These are phyloP conservation scores for Pocota personata DNA, from an alignment of 2,888 invertebrate genomes.

Conservation along the genomic window DNA sequence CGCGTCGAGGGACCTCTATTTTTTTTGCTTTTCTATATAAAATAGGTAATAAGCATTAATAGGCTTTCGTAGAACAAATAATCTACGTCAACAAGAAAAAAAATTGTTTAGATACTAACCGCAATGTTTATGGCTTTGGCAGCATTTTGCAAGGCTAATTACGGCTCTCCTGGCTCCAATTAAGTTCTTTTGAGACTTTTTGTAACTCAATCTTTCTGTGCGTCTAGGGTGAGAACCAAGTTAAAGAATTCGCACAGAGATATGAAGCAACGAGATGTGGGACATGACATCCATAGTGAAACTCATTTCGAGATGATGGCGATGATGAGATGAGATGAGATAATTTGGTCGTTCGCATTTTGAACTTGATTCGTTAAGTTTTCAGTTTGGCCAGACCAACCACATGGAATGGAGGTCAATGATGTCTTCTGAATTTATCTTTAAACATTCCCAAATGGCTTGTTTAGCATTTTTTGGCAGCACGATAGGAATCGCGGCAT, in stretches of 20 bases:
- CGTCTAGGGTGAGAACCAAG: constrained; percentile 60
- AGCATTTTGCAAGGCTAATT: constrained; percentile 63
- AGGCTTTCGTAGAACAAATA: constrained; percentile 26
- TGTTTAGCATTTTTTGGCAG: constrained; percentile 18
- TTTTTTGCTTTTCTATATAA: constrained; percentile 25
- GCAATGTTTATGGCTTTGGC: constrained; percentile 62
- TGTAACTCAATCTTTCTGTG: constrained; percentile 44
- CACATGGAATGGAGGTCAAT: constrained; percentile 48
- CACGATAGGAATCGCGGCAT: constrained; percentile 25
- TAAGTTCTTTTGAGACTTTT: constrained; percentile 36
- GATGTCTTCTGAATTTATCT: constrained; percentile 12
- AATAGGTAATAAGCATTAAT: constrained; percentile 44
- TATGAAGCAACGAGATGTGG: constrained; percentile 29
- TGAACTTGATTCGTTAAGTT: not conserved
- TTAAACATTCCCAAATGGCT: constrained; percentile 1
- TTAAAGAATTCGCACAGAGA: constrained; percentile 41
- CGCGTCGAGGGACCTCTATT: constrained; percentile 32
- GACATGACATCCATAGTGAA: constrained; percentile 25
- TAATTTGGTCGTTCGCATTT: not conserved
- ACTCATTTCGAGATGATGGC: not conserved
- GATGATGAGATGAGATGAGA: constrained; percentile 15
- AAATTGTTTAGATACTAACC: constrained; percentile 51
- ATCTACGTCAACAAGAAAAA: constrained; percentile 2
- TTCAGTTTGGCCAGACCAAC: not conserved
- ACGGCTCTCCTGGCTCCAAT: constrained; percentile 60